Conservation (phyloP, 2,113 vertebrate genomes). For the Apistogramma diplotaenia region DNA sequence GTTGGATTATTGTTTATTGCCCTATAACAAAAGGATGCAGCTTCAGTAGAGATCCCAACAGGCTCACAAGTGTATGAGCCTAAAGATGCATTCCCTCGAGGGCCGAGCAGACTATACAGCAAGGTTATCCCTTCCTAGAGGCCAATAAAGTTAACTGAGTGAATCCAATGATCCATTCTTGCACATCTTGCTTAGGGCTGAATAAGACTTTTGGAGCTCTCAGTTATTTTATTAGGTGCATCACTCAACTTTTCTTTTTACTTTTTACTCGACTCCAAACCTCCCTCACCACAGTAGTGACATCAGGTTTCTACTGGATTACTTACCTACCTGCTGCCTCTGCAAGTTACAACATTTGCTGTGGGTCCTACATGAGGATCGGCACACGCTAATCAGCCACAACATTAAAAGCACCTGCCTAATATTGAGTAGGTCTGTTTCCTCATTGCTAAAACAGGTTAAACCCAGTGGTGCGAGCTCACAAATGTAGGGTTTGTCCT, state of each 20-base stretch:
- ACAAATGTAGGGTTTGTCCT: neutral
- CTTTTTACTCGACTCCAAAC: neutral
- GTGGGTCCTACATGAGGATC: neutral
- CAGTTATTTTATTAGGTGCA: conserved; percentile 27
- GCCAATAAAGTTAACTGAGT: conserved; percentile 15
- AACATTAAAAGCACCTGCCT: neutral
- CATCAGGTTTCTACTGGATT: neutral
- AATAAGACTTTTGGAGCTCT: neutral
- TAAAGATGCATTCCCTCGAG: neutral
- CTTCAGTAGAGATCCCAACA: neutral
- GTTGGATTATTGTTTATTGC: neutral
- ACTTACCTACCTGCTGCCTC: neutral
- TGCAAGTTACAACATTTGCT: neutral
- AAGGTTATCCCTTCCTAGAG: neutral
- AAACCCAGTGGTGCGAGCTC: neutral
- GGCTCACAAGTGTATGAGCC: neutral
- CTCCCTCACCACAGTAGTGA: neutral
- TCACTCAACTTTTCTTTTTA: neutral
- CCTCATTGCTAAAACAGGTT: neutral
- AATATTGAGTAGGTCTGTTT: neutral
- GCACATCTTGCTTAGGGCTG: neutral
- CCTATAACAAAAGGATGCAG: neutral
- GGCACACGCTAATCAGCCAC: neutral
- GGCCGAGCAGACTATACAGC: neutral
- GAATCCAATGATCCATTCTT: neutral